phyloP scores from a whole-genome alignment of 2,113 vertebrate species.

The Dissostichus mawsoni region DNA sequence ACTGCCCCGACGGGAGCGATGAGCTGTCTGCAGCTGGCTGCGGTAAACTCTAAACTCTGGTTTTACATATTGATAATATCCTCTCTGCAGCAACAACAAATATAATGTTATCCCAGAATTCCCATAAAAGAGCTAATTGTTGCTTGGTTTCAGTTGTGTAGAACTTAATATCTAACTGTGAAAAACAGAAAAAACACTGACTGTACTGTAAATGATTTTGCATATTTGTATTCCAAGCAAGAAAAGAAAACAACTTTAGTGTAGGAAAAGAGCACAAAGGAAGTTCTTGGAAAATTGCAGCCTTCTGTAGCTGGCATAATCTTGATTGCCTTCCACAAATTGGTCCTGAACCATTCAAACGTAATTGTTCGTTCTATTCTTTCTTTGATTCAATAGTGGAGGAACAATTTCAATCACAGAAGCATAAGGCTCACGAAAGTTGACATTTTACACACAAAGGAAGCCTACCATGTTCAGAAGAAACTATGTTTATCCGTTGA shows the following conservation, averaged over 20 bases:
- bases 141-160: not conserved
- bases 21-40: conserved; percentile 96
- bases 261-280: not conserved
- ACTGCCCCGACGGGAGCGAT: conserved; percentile 96
- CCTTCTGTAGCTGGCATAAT: not conserved
- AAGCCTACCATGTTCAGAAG: not conserved
- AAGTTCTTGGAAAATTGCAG: not conserved
- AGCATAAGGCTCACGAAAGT: not conserved
- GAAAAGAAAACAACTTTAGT: not conserved
- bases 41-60: conserved; percentile 81
- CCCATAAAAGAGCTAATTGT: not conserved
- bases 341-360: not conserved
- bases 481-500: conserved; percentile 19
- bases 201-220: conserved; percentile 1
- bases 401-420: not conserved
- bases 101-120: not conserved
- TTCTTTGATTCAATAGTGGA: conserved; percentile 16
- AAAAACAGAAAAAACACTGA: conserved; percentile 8
- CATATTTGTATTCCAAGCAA: not conserved
- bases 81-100: not conserved
- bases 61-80: not conserved
- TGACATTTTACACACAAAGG: not conserved
- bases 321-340: not conserved
- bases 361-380: not conserved
- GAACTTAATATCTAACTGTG: not conserved